Evolutionary conservation across 1,140 invertebrate species (phyloP), one percentile per base, ranked within the genome.

Genomic region (Lordiphosa mommai): DNA sequence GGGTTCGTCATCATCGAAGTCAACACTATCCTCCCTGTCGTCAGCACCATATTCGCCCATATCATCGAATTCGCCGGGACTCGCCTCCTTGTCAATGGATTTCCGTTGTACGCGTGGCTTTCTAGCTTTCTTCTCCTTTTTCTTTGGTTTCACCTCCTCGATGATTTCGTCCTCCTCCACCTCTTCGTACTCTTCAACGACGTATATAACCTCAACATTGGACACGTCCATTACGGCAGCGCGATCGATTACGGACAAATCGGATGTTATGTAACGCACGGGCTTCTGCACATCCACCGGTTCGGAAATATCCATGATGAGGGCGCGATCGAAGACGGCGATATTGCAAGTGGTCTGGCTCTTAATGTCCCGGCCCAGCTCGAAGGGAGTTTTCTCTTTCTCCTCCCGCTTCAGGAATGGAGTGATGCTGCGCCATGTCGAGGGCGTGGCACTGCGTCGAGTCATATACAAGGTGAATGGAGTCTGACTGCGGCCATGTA

Each of bases 131-230:
- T 87, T 88, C 13, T 73, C 77, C 46, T 87, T 88, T 34, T 88
- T 87, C 30, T 89, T 89, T 0, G 87, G 80, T 29, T 84, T 84
- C 2, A 86, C 80, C 23, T 88, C 84, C 38, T 88, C 72, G 1
- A 86, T 61, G 30, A 82, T 65, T 33, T 86, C 77, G 36, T 86
- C 77, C 33, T 82, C 79, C 9, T 86, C 87, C 2, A 66, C 61
- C 52, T 88, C 88, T 44, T 88, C 88, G 47, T 88, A 88, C 41
- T 89, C 88, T 58, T 89, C 88, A 3, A 89, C 80, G 3, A 88
- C 80, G 55, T 89, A 89, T 32, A 89, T 88, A 79, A 89, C 88
- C 88, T 88, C 87, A 76, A 89, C 87, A 70, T 89, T 89, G 13
- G 88, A 89, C 9, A 89, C 86, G 52, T 89, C 88, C 88, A 89